Base-by-base conservation (phyloP, 2,888 invertebrate genomes). In the Mellilla xanthometata region DNA sequence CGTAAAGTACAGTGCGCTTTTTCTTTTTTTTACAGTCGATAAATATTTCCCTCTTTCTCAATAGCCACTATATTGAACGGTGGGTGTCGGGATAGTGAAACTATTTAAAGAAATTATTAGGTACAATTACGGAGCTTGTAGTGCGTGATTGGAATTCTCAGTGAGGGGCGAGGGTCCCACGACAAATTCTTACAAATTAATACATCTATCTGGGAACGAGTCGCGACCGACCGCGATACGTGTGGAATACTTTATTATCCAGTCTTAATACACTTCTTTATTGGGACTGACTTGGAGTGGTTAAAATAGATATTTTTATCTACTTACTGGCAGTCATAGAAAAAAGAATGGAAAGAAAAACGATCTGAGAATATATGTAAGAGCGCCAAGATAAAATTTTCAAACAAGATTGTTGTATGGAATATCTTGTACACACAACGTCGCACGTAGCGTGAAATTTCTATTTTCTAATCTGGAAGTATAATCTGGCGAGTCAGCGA, bases 101-200 rank as follows among this genome's bases (percentile, higher is more conserved):
- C 76, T 85, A 81, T 87, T 88, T 89, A 86, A 86, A 83, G 87
- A 83, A 82, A 87, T 88, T 84, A 88, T 88, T 87, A 87, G 84
- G 83, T 81, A 76, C 87, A 89, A 88, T 89, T 89, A 89, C 83
- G 78, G 81, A 76, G 73, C 86, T 81, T 87, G 88, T 88, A 71
- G 88, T 79, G 80, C 89, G 89, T 89, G 89, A 89, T 88, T 89
- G 87, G 89, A 88, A 89, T 89, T 72, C 76, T 63, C 29, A 65
- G 68, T 51, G 58, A 60, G 60, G 72, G 67, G 73, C 60, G 80
- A 81, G 86, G 87, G 87, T 75, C 73, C 78, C 71, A 79, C 78
- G 88, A 89, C 88, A 88, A 89, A 89, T 88, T 88, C 87, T 80
- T 83, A 85, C 89, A 88, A 89, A 89, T 89, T 88, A 89, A 89